Conservation (phyloP, 2,113 vertebrate genomes). For the Oenanthe oenanthe region DNA sequence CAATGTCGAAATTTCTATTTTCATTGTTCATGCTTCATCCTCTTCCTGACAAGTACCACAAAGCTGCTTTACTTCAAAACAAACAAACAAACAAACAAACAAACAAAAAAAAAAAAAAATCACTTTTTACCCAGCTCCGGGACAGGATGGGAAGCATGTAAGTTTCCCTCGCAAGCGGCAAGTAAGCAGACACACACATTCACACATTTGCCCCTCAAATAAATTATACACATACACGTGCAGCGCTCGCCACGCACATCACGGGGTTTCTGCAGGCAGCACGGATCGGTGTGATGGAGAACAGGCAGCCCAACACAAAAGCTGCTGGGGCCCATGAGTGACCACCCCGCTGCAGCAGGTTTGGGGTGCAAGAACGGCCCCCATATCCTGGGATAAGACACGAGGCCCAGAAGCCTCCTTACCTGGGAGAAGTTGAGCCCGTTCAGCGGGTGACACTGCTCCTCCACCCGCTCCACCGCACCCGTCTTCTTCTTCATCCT, state of each 20-base stretch:
- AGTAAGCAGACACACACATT: background rate
- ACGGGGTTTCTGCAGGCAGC: background rate
- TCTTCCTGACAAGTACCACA: conserved; percentile 30
- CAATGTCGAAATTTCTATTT: background rate
- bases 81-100: conserved; percentile 44
- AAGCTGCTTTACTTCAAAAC: conserved; percentile 23
- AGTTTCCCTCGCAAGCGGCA: background rate
- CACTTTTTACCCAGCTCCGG: background rate
- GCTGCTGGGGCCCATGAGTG: fast-evolving
- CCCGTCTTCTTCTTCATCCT: conserved; percentile 90
- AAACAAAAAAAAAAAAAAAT: background rate
- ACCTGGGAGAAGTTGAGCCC: conserved; percentile 99
- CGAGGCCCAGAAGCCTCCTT: conserved; percentile 7
- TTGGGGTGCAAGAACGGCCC: fast-evolving
- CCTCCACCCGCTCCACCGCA: conserved; percentile 93
- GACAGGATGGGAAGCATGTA: background rate
- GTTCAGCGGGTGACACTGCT: conserved; percentile 95
- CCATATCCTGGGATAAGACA: background rate
- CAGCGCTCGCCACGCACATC: fast-evolving
- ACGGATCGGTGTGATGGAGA: fast-evolving
- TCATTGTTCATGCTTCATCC: conserved; percentile 31
- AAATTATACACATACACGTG: background rate
- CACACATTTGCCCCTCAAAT: background rate
- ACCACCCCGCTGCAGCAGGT: fast-evolving
- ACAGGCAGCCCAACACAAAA: fast-evolving